Evolutionary conservation across 2,888 invertebrate genomes (phyloP), one percentile per base, ranked within the genome.

Genomic region (Tinea semifulvella): DNA sequence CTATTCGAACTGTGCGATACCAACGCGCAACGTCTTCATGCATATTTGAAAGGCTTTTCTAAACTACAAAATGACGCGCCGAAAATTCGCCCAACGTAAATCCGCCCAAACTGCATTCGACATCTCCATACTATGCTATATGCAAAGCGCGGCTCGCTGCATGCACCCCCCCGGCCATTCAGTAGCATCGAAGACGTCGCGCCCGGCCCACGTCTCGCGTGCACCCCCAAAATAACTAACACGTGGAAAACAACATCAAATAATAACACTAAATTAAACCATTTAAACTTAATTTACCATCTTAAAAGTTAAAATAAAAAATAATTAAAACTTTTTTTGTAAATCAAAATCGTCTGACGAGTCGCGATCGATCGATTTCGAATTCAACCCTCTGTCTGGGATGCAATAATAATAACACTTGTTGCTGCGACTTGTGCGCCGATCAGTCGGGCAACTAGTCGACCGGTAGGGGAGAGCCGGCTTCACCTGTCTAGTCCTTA

Each of bases 401-500:
- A 18, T 18, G 36, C 36, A 44, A 44, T 44, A 44, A 45, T 45
- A 39, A 39, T 46, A 47, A 45, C 47, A 49, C 49, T 50, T 49
- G 43, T 40, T 50, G 43, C 46, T 49, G 43, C 46, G 47, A 48
- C 48, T 50, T 51, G 56, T 58, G 56, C 57, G 53, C 22, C 52
- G 55, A 63, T 52, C 48, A 50, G 56, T 64, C 60, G 53, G 42
- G 44, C 52, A 49, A 60, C 53, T 52, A 55, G 58, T 60, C 56
- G 60, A 47, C 51, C 49, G 43, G 4, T 10, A 18, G 22, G 38
- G 25, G 47, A 44, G 36, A 25, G 11, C 68, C 70, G 73, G 73
- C 74, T 70, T 70, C 77, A 77, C 77, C 77, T 79, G 75, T 72
- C 73, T 53, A 10, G 14, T 2, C 3, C 11, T 35, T 14, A 36